Conservation (phyloP, 92 coral and sea anemone species). For the Actinostola sp. region DNA sequence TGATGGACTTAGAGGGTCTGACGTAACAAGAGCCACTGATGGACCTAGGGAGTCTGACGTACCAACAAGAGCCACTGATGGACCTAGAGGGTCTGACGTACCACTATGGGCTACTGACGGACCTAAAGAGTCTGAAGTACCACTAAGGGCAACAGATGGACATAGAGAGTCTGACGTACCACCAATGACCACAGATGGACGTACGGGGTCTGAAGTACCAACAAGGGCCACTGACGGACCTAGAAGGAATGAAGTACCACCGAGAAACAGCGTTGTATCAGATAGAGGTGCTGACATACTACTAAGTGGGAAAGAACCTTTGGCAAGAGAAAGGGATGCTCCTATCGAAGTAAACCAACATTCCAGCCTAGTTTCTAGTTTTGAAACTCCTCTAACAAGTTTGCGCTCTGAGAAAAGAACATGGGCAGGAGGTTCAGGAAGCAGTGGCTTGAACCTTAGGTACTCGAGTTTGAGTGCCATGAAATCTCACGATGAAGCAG, state of each 20-base stretch:
- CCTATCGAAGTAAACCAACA: neutral
- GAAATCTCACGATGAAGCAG: slow-evolving; percentile 51
- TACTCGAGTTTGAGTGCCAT: slow-evolving; percentile 12
- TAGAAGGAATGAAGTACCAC: neutral
- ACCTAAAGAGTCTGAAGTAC: no score
- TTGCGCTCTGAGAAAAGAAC: neutral
- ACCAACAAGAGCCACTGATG: neutral
- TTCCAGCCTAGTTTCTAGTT: slow-evolving; percentile 8
- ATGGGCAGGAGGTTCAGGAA: slow-evolving; percentile 1
- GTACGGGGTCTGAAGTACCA: neutral
- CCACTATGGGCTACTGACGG: no score
- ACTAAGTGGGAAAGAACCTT: neutral
- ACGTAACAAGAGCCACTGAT: neutral
- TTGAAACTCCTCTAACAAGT: slow-evolving; percentile 39
- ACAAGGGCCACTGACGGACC: no score
- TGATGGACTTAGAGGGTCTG: no score
- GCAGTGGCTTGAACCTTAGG: neutral
- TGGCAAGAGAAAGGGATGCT: neutral
- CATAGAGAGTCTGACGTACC: neutral
- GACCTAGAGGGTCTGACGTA: neutral
- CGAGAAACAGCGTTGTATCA: neutral
- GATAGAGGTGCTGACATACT: neutral
- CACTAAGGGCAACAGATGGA: no score
- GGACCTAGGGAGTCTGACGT: neutral
- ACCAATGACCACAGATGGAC: neutral